A percentile compares a stretch with the other conserved stretches of the same genome.
phyloP scores from a whole-genome alignment of 2,888 invertebrate species.

The Netelia melanura region DNA sequence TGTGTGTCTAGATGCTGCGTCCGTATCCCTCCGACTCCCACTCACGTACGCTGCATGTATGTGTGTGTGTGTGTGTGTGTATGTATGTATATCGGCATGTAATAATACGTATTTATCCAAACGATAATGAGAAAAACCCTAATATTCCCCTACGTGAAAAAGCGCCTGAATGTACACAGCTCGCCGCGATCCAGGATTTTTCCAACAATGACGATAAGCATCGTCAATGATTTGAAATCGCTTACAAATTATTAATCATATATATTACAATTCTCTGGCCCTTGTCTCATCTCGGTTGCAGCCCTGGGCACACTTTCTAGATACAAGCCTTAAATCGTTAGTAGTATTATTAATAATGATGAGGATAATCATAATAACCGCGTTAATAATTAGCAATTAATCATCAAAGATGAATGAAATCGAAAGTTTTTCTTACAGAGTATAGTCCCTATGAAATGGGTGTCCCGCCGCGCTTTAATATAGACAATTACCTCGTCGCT shows the following conservation, averaged over 20 bases:
- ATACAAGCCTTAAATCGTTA: constrained; percentile 75
- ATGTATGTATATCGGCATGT: constrained; percentile 1
- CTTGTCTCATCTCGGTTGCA: constrained; percentile 40
- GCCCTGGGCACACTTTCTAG: constrained; percentile 70
- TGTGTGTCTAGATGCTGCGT: neutral
- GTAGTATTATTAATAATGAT: constrained; percentile 73
- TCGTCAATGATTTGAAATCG: constrained; percentile 48
- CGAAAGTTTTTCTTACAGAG: constrained; percentile 51
- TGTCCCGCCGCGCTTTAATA: constrained; percentile 41
- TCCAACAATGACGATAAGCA: constrained; percentile 60
- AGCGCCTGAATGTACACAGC: constrained; percentile 69
- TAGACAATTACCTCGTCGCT: constrained; percentile 41
- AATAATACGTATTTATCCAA: constrained; percentile 59
- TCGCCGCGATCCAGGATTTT: constrained; percentile 61
- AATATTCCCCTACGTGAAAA: constrained; percentile 70
- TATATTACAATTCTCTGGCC: constrained; percentile 74
- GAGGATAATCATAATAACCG: constrained; percentile 72
- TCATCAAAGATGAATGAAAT: constrained; percentile 71
- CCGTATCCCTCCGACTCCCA: too few species aligned
- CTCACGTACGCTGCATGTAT: neutral
- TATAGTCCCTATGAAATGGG: constrained; percentile 47
- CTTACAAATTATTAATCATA: constrained; percentile 64
- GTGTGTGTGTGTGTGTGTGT: too few species aligned
- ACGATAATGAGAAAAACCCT: constrained; percentile 60
- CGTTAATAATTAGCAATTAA: constrained; percentile 69